Percentiles rank a stretch among this genome's conserved stretches.
phyloP scores from a whole-genome alignment of 2,797 vertebrate genomes.

The Coracias cyanogaster region DNA sequence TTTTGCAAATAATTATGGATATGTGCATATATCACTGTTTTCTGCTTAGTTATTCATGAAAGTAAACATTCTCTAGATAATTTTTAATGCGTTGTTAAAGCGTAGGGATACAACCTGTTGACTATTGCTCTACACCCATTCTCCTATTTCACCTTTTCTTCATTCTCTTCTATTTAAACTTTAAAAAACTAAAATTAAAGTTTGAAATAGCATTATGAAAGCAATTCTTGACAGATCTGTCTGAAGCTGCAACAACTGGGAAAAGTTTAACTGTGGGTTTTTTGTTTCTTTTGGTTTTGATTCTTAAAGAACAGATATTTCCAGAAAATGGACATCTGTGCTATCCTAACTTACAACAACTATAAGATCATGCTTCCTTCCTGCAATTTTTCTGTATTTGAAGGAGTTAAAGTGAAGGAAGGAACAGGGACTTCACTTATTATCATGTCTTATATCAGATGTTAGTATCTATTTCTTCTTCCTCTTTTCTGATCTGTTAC shows the following conservation, averaged over 20 bases:
- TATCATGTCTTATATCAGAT: not conserved
- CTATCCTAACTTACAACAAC: not conserved
- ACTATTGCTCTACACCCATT: not conserved
- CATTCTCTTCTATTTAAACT: not conserved
- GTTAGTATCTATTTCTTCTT: not conserved
- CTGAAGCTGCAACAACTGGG: not conserved
- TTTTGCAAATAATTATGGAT: not conserved
- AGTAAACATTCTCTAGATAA: not conserved
- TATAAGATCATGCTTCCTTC: not conserved
- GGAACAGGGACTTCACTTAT: not conserved
- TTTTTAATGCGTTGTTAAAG: not conserved
- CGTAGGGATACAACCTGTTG: not conserved
- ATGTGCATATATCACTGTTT: not conserved
- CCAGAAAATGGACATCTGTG: not conserved
- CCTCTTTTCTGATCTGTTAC: not conserved
- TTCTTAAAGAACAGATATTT: not conserved
- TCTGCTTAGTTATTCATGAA: not conserved
- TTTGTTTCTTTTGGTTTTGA: not conserved
- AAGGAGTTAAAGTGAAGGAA: not conserved
- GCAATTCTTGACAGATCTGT: not conserved
- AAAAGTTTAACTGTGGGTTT: not conserved
- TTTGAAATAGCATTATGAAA: not conserved
- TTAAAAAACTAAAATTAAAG: not conserved
- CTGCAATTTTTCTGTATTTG: not conserved
- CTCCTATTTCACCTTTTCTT: not conserved